phyloP scores from a whole-genome alignment of 2,797 vertebrate genomes.

The Lycodopsis pacificus region DNA sequence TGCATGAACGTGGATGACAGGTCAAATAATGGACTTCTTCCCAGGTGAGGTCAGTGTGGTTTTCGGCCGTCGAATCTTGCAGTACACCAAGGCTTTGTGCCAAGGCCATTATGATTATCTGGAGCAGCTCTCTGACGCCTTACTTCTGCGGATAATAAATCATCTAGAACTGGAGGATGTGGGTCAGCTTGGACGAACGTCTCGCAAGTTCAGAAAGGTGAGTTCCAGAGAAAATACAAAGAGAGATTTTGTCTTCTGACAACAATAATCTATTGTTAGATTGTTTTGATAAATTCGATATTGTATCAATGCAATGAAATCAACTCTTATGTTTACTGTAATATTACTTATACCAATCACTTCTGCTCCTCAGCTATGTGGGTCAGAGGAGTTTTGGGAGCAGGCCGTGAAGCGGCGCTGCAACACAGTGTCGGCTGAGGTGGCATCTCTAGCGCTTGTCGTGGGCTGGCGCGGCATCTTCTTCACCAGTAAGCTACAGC shows the following conservation, averaged over 20 bases:
- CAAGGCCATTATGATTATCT: conserved; percentile 87
- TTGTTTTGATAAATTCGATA: background rate
- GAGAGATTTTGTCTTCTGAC: background rate
- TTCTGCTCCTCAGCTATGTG: conserved; percentile 78
- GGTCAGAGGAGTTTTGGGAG: conserved; percentile 86
- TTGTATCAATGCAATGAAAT: background rate
- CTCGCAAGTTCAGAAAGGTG: conserved; percentile 84
- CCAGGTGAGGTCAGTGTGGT: conserved; percentile 83
- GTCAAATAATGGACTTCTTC: conserved; percentile 23
- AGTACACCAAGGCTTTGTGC: conserved; percentile 85
- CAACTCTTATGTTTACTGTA: background rate
- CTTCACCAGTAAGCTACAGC: conserved; percentile 87
- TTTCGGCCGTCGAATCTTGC: conserved; percentile 82
- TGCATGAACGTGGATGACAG: conserved; percentile 3
- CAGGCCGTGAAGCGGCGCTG: conserved; percentile 75
- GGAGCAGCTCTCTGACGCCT: conserved; percentile 82
- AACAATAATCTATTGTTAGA: background rate
- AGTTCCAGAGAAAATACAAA: conserved; percentile 33
- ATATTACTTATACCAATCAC: background rate
- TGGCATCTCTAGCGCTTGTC: conserved; percentile 81
- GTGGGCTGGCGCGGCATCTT: conserved; percentile 88
- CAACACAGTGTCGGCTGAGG: conserved; percentile 81
- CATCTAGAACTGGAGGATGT: conserved; percentile 89
- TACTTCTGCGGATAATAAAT: conserved; percentile 87
- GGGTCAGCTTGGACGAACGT: conserved; percentile 84